Evolutionary conservation across 1,140 invertebrate species (phyloP).

Genomic region (Aphaenogaster ashmeadi): DNA sequence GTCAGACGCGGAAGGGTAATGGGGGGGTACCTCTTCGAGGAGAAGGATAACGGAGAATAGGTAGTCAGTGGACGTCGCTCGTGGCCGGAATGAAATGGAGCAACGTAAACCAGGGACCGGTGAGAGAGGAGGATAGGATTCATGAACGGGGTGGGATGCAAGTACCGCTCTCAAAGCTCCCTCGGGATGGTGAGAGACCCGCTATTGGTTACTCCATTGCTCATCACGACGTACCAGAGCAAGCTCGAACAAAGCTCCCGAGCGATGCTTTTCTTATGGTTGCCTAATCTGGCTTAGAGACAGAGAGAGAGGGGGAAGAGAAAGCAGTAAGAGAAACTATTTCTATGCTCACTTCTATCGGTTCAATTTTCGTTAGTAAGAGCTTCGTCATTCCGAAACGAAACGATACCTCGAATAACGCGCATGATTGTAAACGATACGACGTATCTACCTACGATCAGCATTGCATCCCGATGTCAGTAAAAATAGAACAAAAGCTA

Average conservation of each 20-base stretch:
- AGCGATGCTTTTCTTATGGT: conserved; percentile 82
- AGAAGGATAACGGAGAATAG: conserved; percentile 21
- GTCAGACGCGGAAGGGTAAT: neutral
- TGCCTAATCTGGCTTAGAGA: conserved; percentile 82
- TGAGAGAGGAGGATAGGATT: conserved; percentile 69
- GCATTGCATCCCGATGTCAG: conserved; percentile 9
- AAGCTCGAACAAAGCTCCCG: conserved; percentile 80
- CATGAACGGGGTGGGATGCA: conserved; percentile 63
- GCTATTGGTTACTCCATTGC: conserved; percentile 83
- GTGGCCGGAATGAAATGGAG: conserved; percentile 61
- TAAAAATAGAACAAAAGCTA: neutral
- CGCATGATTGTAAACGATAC: conserved; percentile 48
- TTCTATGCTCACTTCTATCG: neutral
- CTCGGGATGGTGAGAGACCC: conserved; percentile 77
- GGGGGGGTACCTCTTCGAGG: neutral
- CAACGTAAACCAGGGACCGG: conserved; percentile 63
- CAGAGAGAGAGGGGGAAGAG: neutral
- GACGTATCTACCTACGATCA: conserved; percentile 42
- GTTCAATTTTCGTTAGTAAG: conserved; percentile 71
- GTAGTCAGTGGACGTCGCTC: conserved; percentile 23
- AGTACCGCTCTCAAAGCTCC: conserved; percentile 72
- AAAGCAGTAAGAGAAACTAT: neutral
- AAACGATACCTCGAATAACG: conserved; percentile 77
- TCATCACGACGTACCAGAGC: conserved; percentile 80
- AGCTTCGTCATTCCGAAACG: conserved; percentile 43